A percentile compares a stretch with the other conserved stretches of the same genome.
Evolutionary conservation across 2,797 vertebrate species (phyloP).

Genomic region (Gallirallus australis): DNA sequence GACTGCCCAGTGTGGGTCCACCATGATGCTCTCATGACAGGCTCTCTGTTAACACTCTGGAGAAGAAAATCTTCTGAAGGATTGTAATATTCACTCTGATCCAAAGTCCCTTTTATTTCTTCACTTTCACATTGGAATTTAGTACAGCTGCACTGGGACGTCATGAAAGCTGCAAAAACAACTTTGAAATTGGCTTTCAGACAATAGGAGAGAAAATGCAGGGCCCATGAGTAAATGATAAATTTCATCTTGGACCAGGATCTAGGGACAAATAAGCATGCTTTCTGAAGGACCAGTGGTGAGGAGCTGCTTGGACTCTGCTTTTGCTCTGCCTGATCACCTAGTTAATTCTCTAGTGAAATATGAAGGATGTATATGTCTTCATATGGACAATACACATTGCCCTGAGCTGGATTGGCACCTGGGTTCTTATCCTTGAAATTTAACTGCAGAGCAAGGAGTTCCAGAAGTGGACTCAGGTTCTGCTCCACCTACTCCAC

Average conservation of each 20-base stretch:
- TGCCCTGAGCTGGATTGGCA: neutral
- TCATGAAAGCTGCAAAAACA: neutral
- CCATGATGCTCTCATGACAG: neutral
- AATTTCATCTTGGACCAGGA: constrained; percentile 32
- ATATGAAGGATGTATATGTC: neutral
- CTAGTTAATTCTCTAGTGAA: neutral
- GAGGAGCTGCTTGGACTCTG: neutral
- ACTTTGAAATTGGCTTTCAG: constrained; percentile 51
- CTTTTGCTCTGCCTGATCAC: neutral
- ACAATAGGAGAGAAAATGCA: constrained; percentile 60
- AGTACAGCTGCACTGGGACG: constrained; percentile 48
- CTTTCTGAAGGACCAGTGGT: neutral
- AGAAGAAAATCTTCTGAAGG: neutral
- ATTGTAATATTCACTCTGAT: neutral
- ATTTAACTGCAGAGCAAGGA: neutral
- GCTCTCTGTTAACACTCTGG: neutral
- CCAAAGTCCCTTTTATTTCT: neutral
- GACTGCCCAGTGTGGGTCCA: neutral
- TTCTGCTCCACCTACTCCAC: neutral
- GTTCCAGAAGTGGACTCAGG: neutral
- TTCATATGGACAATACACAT: neutral
- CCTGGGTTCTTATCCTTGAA: neutral
- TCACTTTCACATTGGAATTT: neutral
- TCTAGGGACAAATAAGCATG: constrained; percentile 34
- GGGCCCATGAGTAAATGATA: constrained; percentile 32